Conservation (phyloP, 2,113 vertebrate genomes). For the Etia nguti region DNA sequence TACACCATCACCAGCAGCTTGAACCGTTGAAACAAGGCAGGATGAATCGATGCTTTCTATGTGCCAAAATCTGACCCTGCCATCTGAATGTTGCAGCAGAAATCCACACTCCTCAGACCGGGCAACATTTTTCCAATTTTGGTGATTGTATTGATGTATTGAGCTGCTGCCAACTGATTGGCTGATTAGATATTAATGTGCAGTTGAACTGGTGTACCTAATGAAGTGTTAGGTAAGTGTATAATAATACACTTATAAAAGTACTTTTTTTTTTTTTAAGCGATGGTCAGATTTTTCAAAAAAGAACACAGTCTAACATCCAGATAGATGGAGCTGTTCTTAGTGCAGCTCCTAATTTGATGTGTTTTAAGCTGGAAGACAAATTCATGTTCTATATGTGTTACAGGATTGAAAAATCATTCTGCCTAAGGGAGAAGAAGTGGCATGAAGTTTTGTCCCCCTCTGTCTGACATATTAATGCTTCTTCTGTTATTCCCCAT, state of each 20-base stretch:
- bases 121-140: not conserved
- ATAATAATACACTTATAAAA: not conserved
- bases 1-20: too few relatives aligned
- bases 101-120: not conserved
- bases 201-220: not conserved
- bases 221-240: not conserved
- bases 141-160: not conserved
- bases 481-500: not conserved
- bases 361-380: not conserved
- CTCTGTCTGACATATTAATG: not conserved
- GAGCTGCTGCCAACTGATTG: not conserved
- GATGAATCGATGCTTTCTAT: not conserved
- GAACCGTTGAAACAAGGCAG: not conserved
- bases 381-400: not conserved
- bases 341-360: not conserved
- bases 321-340: not conserved
- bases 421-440: not conserved
- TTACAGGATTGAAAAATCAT: not conserved
- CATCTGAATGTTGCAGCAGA: not conserved
- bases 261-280: not conserved
- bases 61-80: not conserved
- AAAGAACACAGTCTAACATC: not conserved
- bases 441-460: not conserved
- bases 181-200: not conserved
- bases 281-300: not conserved